phyloP scores from a whole-genome alignment of 1,140 invertebrate species.

The Pseudomyrmex flavicornis region DNA sequence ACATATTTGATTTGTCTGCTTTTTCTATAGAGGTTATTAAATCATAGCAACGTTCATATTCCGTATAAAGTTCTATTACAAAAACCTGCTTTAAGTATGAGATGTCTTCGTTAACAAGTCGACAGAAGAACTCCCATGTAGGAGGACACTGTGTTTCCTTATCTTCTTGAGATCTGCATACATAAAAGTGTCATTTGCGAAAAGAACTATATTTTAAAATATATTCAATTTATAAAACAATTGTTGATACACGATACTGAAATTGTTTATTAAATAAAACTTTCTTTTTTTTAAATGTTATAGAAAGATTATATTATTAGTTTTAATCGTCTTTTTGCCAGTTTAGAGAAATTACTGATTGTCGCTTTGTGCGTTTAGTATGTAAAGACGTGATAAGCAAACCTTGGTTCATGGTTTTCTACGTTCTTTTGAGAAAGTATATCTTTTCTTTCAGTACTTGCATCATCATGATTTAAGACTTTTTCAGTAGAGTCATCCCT shows the following conservation, averaged over 20 bases:
- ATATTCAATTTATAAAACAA: too few relatives aligned
- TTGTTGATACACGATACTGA: too few relatives aligned
- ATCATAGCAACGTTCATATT: too few relatives aligned
- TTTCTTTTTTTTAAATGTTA: neutral
- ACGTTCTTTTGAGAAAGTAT: neutral
- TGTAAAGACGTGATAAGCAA: neutral
- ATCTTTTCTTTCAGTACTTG: neutral
- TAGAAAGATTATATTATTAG: slow-evolving; percentile 6
- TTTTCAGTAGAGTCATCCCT: neutral
- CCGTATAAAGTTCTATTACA: too few relatives aligned
- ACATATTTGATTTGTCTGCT: neutral
- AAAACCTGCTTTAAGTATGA: too few relatives aligned
- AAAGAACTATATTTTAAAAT: too few relatives aligned
- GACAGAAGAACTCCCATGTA: too few relatives aligned
- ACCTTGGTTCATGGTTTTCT: neutral
- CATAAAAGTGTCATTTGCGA: too few relatives aligned
- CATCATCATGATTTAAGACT: neutral
- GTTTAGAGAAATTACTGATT: neutral
- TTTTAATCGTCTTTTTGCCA: neutral
- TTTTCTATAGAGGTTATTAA: neutral
- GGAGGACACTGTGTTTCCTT: too few relatives aligned
- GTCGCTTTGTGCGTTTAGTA: neutral
- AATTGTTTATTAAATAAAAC: too few relatives aligned
- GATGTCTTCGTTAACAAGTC: too few relatives aligned
- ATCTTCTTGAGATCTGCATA: too few relatives aligned